Evolutionary conservation across 2,888 invertebrate genomes (phyloP), one percentile per base, ranked within the genome.

Genomic region (Griposia aprilina): DNA sequence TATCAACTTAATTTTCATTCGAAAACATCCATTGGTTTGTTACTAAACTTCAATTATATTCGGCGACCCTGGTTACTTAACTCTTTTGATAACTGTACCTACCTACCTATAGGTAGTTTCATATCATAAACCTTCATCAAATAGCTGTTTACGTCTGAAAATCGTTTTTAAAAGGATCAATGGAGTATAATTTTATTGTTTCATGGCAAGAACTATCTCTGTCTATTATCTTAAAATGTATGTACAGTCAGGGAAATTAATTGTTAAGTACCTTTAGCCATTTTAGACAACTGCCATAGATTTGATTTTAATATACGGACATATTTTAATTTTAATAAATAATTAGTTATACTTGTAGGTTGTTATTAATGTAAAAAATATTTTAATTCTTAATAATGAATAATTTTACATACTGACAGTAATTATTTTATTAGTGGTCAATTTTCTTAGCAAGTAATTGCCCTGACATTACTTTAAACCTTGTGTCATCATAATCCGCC

Each of bases 51-150:
- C n/a, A n/a, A n/a, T n/a, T n/a, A n/a, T n/a, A n/a, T n/a, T n/a
- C n/a, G n/a, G n/a, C n/a, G n/a, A n/a, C n/a, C n/a, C n/a, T n/a
- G n/a, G n/a, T n/a, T n/a, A n/a, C n/a, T n/a, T n/a, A n/a, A n/a
- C n/a, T n/a, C n/a, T n/a, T n/a, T n/a, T n/a, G n/a, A n/a, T n/a
- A n/a, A n/a, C n/a, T n/a, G n/a, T 52, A 45, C 10, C 17, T 69
- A 60, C 17, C 6, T 7, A n/a, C 41, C 4, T 41, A 41, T 41
- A 41, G 41, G 41, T 4, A 57, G 4, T 7, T 55, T 26, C 13
- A 15, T 55, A 62, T 41, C 26, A 15, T 23, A 36, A 26, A 70
- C 50, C 59, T 30, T 69, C 41, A 80, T 69, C 41, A 79, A 69
- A 78, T 45, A 45, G 77, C 50, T 69, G 45, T 70, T 68, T 68